Evolutionary conservation across 2,113 vertebrate genomes (phyloP).

Genomic region (Plecotus auritus): DNA sequence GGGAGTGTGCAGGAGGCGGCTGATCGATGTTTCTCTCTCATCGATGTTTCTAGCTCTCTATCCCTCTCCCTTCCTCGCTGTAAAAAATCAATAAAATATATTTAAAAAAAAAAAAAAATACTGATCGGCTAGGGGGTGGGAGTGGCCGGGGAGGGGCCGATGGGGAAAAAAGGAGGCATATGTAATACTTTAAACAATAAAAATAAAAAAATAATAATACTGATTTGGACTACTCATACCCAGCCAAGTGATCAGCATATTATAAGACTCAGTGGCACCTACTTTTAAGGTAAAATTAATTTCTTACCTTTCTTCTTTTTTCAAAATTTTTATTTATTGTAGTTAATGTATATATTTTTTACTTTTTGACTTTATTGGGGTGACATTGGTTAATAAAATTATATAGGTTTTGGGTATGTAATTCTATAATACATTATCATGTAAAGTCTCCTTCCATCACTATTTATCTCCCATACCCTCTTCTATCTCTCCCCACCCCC

Average conservation of each 20-base stretch:
- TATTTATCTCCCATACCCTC: background rate
- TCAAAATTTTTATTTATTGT: background rate
- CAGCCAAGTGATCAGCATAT: background rate
- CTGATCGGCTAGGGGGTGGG: background rate
- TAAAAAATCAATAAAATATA: too few species aligned
- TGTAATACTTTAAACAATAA: too few species aligned
- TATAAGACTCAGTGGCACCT: background rate
- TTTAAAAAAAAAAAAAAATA: background rate
- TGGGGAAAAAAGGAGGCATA: too few species aligned
- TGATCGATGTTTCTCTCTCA: too few species aligned
- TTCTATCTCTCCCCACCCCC: background rate
- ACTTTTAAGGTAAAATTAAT: constrained; percentile 11
- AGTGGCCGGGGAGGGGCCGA: too few species aligned
- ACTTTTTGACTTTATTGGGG: background rate
- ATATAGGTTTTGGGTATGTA: background rate
- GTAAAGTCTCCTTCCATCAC: background rate
- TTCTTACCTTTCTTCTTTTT: background rate
- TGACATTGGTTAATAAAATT: background rate
- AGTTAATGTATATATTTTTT: background rate
- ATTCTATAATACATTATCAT: background rate
- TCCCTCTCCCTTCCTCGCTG: too few species aligned
- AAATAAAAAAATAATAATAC: too few species aligned
- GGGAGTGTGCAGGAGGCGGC: too few species aligned
- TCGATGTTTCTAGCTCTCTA: too few species aligned
- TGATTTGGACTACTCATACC: background rate